Conservation (phyloP, 2,113 vertebrate genomes). For the Oostethus manadensis region DNA sequence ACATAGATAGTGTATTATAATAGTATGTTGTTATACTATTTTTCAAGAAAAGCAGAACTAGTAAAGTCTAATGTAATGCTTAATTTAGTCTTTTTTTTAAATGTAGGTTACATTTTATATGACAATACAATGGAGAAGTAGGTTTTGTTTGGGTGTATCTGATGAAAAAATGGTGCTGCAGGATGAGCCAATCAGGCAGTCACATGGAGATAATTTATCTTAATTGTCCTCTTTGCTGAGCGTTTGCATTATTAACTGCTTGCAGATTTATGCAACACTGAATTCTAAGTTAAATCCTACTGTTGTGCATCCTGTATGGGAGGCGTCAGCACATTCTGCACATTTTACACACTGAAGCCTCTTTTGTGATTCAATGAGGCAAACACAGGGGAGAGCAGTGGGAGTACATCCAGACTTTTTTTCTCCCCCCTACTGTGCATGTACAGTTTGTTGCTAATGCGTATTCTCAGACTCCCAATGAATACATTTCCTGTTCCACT, state of each 20-base stretch:
- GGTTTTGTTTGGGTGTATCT: background rate
- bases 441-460: conserved; percentile 28
- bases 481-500: conserved; percentile 34
- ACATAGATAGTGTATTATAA: too few species aligned
- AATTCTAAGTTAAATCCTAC: conserved; percentile 4
- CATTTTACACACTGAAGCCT: conserved; percentile 9
- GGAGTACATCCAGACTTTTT: conserved; percentile 24
- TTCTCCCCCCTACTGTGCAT: conserved; percentile 22
- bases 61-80: too few species aligned
- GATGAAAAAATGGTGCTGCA: background rate
- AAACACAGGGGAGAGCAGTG: conserved; percentile 14
- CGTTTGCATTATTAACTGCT: background rate
- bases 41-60: too few species aligned
- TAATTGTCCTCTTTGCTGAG: conserved; percentile 4
- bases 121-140: too few species aligned
- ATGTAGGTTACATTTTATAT: too few species aligned
- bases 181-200: background rate
- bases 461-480: conserved; percentile 37
- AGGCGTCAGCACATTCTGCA: conserved; percentile 5
- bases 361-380: conserved; percentile 28
- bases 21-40: too few species aligned
- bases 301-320: background rate
- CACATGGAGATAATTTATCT: background rate
- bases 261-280: conserved; percentile 3
- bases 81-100: too few species aligned